Percentiles rank a stretch among this genome's conserved stretches.
phyloP scores from a whole-genome alignment of 1,140 invertebrate genomes.

The Leptonema lineaticorne region DNA sequence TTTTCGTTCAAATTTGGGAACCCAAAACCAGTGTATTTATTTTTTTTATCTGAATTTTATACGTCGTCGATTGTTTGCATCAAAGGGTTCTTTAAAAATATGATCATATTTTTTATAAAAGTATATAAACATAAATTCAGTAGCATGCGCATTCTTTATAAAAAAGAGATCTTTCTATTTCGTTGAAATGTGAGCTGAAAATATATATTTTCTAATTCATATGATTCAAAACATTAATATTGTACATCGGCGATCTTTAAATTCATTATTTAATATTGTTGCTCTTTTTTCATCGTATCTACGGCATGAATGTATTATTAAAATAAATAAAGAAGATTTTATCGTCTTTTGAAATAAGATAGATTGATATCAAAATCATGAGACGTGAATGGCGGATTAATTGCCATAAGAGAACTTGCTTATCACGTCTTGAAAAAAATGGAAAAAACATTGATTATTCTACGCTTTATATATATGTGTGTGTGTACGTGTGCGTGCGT shows the following conservation, averaged over 20 bases:
- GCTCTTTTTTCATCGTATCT: too few species aligned
- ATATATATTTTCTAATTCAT: slow-evolving; percentile 7
- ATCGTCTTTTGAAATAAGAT: slow-evolving; percentile 30
- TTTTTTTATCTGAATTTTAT: slow-evolving; percentile 8
- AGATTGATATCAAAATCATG: slow-evolving; percentile 28
- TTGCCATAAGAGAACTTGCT: slow-evolving; percentile 11
- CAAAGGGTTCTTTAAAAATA: slow-evolving; percentile 21
- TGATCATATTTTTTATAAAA: slow-evolving; percentile 5
- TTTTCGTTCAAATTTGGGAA: slow-evolving; percentile 30
- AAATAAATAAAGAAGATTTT: slow-evolving; percentile 12
- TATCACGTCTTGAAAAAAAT: slow-evolving; percentile 2
- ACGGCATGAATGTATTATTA: too few species aligned
- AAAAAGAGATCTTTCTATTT: neutral
- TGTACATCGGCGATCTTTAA: too few species aligned
- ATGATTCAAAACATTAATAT: neutral
- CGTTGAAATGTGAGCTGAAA: neutral
- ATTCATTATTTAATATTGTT: too few species aligned
- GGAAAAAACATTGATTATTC: neutral
- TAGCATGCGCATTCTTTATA: neutral
- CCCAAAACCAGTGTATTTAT: slow-evolving; percentile 23
- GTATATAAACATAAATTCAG: too few species aligned
- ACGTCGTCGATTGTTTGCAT: slow-evolving; percentile 6
- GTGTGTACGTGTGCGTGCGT: too few species aligned
- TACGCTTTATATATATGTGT: too few species aligned
- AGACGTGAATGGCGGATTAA: slow-evolving; percentile 32